Evolutionary conservation across 1,140 invertebrate genomes (phyloP).

Genomic region (Camponotus floridanus): DNA sequence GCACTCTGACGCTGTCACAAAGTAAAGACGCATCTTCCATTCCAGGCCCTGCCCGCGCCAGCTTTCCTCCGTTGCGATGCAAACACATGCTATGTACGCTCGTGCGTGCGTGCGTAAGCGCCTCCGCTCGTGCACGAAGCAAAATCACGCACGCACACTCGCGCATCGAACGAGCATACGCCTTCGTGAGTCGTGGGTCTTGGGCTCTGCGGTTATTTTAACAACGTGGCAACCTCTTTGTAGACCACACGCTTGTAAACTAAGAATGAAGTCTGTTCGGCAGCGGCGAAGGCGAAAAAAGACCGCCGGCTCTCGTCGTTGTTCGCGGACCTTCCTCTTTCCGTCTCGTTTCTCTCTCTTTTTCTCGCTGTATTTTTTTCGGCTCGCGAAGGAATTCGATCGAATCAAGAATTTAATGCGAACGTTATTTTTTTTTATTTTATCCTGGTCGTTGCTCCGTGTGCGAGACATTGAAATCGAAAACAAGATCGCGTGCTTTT

Average conservation of each 20-base stretch:
- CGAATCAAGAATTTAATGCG: conserved; percentile 38
- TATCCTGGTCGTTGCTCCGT: neutral
- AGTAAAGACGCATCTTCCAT: conserved; percentile 62
- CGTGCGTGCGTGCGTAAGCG: conserved; percentile 17
- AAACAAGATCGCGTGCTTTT: neutral
- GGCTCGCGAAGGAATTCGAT: conserved; percentile 31
- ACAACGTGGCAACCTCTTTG: conserved; percentile 86
- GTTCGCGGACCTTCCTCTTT: conserved; percentile 47
- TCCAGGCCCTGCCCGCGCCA: conserved; percentile 3
- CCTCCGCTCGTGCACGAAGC: conserved; percentile 48
- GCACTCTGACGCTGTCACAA: conserved; percentile 44
- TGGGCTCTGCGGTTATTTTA: conserved; percentile 85
- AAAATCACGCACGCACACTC: conserved; percentile 48
- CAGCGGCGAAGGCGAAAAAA: conserved; percentile 66
- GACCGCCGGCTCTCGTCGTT: conserved; percentile 55
- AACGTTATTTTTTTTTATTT: conserved; percentile 1
- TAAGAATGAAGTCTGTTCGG: conserved; percentile 85
- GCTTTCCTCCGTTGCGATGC: conserved; percentile 38
- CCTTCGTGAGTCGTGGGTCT: conserved; percentile 77
- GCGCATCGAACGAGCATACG: conserved; percentile 73
- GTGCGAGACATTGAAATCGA: neutral
- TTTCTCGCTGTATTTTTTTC: conserved; percentile 13
- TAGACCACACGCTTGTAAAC: conserved; percentile 86
- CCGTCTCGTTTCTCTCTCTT: conserved; percentile 64
- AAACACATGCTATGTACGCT: conserved; percentile 3